Evolutionary conservation across 2,113 vertebrate genomes (phyloP).

Genomic region (Beaufortia kweichowensis): DNA sequence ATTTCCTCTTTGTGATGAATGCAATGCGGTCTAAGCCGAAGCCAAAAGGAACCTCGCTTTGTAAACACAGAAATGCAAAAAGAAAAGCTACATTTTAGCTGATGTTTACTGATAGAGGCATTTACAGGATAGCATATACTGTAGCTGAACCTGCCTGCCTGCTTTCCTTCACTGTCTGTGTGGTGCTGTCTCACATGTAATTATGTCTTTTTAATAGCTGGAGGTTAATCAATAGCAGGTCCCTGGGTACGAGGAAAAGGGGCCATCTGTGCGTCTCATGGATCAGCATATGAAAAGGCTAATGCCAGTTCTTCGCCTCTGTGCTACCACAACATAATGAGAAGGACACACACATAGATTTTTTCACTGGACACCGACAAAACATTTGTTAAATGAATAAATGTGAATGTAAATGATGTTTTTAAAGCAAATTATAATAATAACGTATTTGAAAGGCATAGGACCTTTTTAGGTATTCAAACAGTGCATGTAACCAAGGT

Average conservation of each 20-base stretch:
- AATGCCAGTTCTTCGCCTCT: conserved; percentile 14
- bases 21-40: background rate
- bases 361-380: conserved; percentile 8
- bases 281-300: conserved; percentile 46
- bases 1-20: conserved; percentile 33
- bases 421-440: no score
- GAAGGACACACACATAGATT: conserved; percentile 15
- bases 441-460: no score
- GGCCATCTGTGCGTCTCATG: conserved; percentile 43
- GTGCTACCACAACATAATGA: conserved; percentile 18
- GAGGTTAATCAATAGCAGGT: conserved; percentile 30
- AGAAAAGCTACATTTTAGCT: background rate
- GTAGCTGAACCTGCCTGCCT: background rate
- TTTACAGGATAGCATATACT: background rate
- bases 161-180: conserved; percentile 5
- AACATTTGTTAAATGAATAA: background rate
- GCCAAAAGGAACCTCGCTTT: background rate
- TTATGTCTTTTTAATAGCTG: conserved; percentile 24
- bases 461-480: no score
- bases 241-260: conserved; percentile 9
- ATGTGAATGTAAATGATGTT: background rate
- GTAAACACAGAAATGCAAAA: conserved; percentile 3
- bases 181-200: background rate
- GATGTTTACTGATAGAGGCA: conserved; percentile 13
- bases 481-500: no score